These are phyloP conservation scores for Ectemnius cavifrons DNA, from an alignment of 2,888 invertebrate species.

Conservation along the genomic window DNA sequence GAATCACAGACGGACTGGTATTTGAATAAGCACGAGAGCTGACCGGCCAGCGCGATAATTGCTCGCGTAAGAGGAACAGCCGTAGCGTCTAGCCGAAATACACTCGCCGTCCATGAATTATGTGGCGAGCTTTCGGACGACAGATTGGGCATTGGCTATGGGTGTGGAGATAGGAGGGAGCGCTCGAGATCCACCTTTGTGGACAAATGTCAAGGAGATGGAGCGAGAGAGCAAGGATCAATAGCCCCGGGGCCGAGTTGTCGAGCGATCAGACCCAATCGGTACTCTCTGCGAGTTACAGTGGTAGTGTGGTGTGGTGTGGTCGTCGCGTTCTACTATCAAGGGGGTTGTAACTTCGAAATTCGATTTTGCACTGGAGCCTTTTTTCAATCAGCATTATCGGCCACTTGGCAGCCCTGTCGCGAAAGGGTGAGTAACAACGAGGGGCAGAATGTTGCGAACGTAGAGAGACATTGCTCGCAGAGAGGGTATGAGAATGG, in stretches of 20 bases:
- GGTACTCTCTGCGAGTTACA: slow-evolving; percentile 21
- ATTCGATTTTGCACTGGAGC: slow-evolving; percentile 66
- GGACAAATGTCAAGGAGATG: slow-evolving; percentile 22
- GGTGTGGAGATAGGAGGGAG: slow-evolving; percentile 20
- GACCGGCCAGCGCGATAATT: not conserved
- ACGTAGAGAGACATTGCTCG: too few species aligned
- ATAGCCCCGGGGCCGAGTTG: slow-evolving; percentile 41
- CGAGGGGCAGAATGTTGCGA: too few species aligned
- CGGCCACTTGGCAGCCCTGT: slow-evolving; percentile 66
- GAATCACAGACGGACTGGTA: not conserved
- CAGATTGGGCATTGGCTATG: slow-evolving; percentile 2
- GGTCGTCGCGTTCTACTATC: slow-evolving; percentile 37
- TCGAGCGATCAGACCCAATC: slow-evolving; percentile 53
- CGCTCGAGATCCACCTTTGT: slow-evolving; percentile 15
- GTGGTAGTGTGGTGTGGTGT: slow-evolving; percentile 1
- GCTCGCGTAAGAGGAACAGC: not conserved
- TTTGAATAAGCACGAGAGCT: slow-evolving; percentile 1
- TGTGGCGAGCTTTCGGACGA: not conserved
- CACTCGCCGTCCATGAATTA: not conserved
- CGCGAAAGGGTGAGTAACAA: slow-evolving; percentile 43
- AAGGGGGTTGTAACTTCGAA: slow-evolving; percentile 47
- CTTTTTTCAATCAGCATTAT: slow-evolving; percentile 71
- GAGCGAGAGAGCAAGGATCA: slow-evolving; percentile 34
- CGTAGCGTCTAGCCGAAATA: not conserved
- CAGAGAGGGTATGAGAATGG: slow-evolving; percentile 8